A percentile compares a stretch with the other conserved stretches of the same genome.
These are phyloP conservation scores for Danio jaintianensis DNA, from an alignment of 2,797 vertebrate species.

Conservation along the genomic window DNA sequence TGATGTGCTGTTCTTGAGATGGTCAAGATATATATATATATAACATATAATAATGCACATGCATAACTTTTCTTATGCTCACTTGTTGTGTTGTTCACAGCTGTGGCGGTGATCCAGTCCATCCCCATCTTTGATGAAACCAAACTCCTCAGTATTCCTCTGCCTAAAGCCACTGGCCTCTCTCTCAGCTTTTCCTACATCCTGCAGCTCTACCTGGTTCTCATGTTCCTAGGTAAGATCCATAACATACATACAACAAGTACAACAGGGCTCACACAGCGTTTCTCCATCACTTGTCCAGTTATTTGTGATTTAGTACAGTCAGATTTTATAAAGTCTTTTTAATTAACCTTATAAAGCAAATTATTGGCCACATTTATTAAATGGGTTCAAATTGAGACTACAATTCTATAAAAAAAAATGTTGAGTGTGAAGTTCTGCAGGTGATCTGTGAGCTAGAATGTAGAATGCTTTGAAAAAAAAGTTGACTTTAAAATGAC, in stretches of 20 bases:
- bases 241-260: not conserved
- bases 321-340: not conserved
- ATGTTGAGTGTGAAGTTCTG: no score
- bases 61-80: not conserved
- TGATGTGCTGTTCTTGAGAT: not conserved
- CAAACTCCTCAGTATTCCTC: slow-evolving; percentile 85
- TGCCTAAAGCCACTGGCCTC: slow-evolving; percentile 84
- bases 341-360: no score
- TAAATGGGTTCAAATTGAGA: no score
- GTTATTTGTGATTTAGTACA: not conserved
- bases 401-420: no score
- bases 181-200: slow-evolving; percentile 89
- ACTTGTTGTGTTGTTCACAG: slow-evolving; percentile 69
- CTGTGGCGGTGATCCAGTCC: slow-evolving; percentile 88
- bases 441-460: no score
- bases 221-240: slow-evolving; percentile 89
- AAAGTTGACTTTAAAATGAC: no score
- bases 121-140: slow-evolving; percentile 90
- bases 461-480: no score
- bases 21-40: no score
- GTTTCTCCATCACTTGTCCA: not conserved
- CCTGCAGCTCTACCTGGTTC: slow-evolving; percentile 85
- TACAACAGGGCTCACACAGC: not conserved
- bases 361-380: no score
- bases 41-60: not conserved